These are phyloP conservation scores for Corticium candelabrum DNA, from an alignment of 37 sponge, comb jelly and placozoan genomes.

Conservation along the genomic window DNA sequence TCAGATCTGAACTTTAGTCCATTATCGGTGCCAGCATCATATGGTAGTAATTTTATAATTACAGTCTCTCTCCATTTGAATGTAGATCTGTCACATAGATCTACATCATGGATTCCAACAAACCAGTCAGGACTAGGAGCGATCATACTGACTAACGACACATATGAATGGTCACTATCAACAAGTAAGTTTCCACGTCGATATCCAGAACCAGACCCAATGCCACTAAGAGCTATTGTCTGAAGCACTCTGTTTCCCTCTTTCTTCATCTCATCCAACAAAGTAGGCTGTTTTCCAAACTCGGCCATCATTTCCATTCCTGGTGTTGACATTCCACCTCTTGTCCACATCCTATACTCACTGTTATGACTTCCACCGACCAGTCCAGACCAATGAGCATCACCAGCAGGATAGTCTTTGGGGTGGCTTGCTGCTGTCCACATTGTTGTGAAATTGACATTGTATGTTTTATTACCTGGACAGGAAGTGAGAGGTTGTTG, in stretches of 20 bases:
- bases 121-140: slow-evolving; percentile 14
- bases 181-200: background rate
- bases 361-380: background rate
- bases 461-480: background rate
- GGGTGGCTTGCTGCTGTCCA: slow-evolving; percentile 5
- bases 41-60: background rate
- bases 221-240: background rate
- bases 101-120: background rate
- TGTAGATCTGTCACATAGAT: background rate
- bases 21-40: slow-evolving; percentile 1
- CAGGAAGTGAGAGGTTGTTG: too few relatives aligned
- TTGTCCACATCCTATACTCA: background rate
- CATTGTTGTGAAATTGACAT: background rate
- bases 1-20: slow-evolving; percentile 2
- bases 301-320: slow-evolving; percentile 2
- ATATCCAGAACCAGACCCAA: background rate
- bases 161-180: background rate
- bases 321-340: background rate
- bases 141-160: slow-evolving; percentile 2
- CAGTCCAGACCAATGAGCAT: slow-evolving; percentile 3
- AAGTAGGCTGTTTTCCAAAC: background rate
- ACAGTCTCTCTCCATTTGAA: background rate
- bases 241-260: background rate
- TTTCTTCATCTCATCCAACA: background rate
- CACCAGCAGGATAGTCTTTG: background rate